Percentiles rank a stretch among this genome's conserved stretches.
Evolutionary conservation across 2,797 vertebrate species (phyloP).

Genomic region (Naso thynnoides): DNA sequence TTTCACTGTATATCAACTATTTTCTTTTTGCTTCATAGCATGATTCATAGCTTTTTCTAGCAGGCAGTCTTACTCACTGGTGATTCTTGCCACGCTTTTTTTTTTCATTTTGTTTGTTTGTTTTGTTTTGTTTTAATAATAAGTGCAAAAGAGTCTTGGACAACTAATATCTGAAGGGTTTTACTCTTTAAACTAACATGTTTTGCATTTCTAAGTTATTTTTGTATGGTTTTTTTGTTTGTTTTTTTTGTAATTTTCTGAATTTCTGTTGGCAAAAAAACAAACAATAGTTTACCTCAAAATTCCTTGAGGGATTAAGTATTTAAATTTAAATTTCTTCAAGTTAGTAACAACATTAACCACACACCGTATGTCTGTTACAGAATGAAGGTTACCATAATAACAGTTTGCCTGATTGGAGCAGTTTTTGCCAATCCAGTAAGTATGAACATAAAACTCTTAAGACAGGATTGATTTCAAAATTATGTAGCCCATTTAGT

Average conservation of each 20-base stretch:
- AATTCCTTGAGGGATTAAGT: too few relatives aligned
- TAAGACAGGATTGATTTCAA: neutral
- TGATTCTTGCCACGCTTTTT: too few relatives aligned
- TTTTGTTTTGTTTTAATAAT: too few relatives aligned
- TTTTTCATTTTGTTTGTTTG: too few relatives aligned
- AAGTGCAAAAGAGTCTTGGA: too few relatives aligned
- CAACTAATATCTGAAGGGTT: too few relatives aligned
- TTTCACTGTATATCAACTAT: constrained; percentile 12
- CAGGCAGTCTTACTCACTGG: neutral
- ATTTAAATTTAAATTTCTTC: neutral
- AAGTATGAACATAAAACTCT: constrained; percentile 55
- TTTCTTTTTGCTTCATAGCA: neutral
- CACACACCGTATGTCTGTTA: constrained; percentile 30
- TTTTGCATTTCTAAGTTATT: too few relatives aligned
- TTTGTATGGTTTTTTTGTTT: too few relatives aligned
- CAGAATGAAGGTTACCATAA: constrained; percentile 79
- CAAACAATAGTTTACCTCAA: neutral
- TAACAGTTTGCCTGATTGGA: constrained; percentile 79
- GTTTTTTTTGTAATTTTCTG: too few relatives aligned
- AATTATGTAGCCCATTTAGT: neutral
- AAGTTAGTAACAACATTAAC: constrained; percentile 1
- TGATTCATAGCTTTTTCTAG: neutral
- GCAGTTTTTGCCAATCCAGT: constrained; percentile 81
- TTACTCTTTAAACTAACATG: too few relatives aligned
- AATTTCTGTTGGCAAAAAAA: too few relatives aligned